Evolutionary conservation across 1,140 invertebrate species (phyloP).

Genomic region (Macrosteles quadrilineatus): DNA sequence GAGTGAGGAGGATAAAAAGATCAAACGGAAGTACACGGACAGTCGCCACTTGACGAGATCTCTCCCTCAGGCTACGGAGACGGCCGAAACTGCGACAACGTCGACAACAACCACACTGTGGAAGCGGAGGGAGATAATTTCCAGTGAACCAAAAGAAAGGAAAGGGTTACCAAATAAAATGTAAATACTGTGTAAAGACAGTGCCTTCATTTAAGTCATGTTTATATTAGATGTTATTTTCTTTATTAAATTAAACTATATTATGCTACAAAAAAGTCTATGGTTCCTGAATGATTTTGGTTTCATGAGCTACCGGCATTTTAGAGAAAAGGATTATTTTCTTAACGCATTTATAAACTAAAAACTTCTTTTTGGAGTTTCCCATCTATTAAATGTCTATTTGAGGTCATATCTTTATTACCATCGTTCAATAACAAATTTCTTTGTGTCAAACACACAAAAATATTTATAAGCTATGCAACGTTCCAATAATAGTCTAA

Average conservation of each 20-base stretch:
- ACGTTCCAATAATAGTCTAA: too few species aligned
- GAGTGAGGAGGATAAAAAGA: conserved; percentile 54
- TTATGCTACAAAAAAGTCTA: too few species aligned
- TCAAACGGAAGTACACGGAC: conserved; percentile 62
- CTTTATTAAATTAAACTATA: conserved; percentile 21
- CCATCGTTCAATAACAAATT: too few species aligned
- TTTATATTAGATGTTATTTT: conserved; percentile 26
- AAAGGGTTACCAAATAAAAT: conserved; percentile 17
- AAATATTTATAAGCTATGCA: too few species aligned
- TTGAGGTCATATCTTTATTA: too few species aligned
- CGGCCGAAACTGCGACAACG: conserved; percentile 26
- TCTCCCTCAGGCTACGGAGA: conserved; percentile 50
- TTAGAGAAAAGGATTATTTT: too few species aligned
- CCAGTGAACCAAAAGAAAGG: conserved; percentile 62
- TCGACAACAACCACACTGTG: conserved; percentile 55
- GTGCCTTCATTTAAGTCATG: conserved; percentile 8
- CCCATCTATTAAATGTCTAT: too few species aligned
- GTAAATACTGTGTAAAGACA: conserved; percentile 21
- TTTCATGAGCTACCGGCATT: too few species aligned
- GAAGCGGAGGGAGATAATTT: conserved; percentile 78
- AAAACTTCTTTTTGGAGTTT: too few species aligned
- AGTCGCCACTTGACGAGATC: conserved; percentile 61
- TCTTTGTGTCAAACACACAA: too few species aligned
- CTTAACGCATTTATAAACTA: too few species aligned
- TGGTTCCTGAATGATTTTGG: too few species aligned